Evolutionary conservation across 1,140 invertebrate species (phyloP).

Genomic region (Delia radicum): DNA sequence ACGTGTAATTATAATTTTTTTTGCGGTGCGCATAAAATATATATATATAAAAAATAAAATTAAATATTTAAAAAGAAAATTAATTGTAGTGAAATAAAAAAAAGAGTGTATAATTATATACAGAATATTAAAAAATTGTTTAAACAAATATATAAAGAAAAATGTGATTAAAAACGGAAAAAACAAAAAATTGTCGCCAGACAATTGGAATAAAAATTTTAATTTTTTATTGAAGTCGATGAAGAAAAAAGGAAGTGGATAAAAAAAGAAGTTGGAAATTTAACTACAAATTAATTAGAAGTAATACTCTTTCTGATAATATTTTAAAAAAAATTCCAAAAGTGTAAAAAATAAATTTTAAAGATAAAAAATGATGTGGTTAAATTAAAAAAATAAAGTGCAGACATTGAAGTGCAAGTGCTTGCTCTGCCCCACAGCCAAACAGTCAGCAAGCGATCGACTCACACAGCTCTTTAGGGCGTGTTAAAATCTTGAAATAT

Average conservation of each 20-base stretch:
- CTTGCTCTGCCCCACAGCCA: background rate
- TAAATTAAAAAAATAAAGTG: background rate
- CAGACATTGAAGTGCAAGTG: background rate
- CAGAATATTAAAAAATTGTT: background rate
- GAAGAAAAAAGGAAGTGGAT: background rate
- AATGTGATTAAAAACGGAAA: background rate
- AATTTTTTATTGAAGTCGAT: background rate
- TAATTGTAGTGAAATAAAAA: background rate
- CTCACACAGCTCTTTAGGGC: background rate
- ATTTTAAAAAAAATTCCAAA: background rate
- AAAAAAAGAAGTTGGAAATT: background rate
- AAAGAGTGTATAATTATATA: background rate
- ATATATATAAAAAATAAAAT: background rate
- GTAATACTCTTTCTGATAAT: background rate
- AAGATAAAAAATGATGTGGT: background rate
- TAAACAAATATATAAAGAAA: background rate
- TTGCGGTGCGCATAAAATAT: background rate
- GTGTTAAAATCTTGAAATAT: background rate
- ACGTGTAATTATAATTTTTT: background rate
- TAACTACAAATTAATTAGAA: too few species aligned
- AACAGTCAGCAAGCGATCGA: background rate
- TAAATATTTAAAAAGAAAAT: background rate
- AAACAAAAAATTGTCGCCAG: slow-evolving; percentile 11
- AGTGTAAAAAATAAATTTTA: background rate
- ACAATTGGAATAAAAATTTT: background rate